A percentile compares a stretch with the other conserved stretches of the same genome.
These are phyloP conservation scores for Lithodes maja DNA, from an alignment of 2,888 invertebrate species.

Conservation along the genomic window DNA sequence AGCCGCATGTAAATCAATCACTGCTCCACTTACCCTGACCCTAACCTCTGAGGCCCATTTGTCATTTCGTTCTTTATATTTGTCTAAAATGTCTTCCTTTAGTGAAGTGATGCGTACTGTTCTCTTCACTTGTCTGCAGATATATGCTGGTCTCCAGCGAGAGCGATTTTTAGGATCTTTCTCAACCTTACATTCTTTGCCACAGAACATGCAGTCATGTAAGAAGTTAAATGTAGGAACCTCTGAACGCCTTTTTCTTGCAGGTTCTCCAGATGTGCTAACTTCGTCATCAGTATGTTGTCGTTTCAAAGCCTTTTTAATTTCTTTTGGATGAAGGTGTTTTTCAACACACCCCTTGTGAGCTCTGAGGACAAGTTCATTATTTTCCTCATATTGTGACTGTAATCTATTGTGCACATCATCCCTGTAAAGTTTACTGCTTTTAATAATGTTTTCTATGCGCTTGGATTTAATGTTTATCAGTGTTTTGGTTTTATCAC, in stretches of 20 bases:
- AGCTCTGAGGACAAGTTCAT: slow-evolving; percentile 9
- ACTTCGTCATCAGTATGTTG: slow-evolving; percentile 23
- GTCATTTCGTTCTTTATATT: slow-evolving; percentile 6
- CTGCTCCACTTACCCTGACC: slow-evolving; percentile 2
- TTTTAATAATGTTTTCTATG: slow-evolving; percentile 17
- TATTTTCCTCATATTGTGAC: slow-evolving; percentile 13
- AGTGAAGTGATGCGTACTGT: slow-evolving; percentile 23
- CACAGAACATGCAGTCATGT: slow-evolving; percentile 35
- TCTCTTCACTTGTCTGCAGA: slow-evolving; percentile 36
- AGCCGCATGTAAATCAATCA: slow-evolving; percentile 19
- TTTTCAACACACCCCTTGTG: slow-evolving; percentile 12
- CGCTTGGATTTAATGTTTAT: not conserved
- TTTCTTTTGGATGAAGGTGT: slow-evolving; percentile 21
- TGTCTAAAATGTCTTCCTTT: slow-evolving; percentile 19
- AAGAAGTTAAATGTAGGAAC: slow-evolving; percentile 25
- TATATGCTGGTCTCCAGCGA: slow-evolving; percentile 29
- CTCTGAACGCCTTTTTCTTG: slow-evolving; percentile 34
- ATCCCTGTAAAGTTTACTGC: slow-evolving; percentile 5
- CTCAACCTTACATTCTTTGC: slow-evolving; percentile 29
- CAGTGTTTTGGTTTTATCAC: slow-evolving; percentile 10
- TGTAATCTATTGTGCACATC: not conserved
- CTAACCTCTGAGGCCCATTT: slow-evolving; percentile 22
- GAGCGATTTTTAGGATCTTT: slow-evolving; percentile 22
- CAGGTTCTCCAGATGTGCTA: not conserved
- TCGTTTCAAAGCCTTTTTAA: slow-evolving; percentile 18